phyloP scores from a whole-genome alignment of 2,888 invertebrate species.

The Cheilosia urbana region DNA sequence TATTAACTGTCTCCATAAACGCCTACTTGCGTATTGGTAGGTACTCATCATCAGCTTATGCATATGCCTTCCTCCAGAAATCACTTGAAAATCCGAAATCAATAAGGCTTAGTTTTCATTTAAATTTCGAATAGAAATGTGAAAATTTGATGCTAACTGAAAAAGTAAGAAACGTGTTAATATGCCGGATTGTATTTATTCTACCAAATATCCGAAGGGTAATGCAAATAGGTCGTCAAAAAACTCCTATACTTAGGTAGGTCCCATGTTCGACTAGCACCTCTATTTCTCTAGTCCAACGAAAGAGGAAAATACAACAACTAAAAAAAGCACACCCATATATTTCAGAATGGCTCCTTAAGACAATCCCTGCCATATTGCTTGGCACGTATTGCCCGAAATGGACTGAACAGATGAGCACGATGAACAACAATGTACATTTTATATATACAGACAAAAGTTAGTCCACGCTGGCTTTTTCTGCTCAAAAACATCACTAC shows the following conservation, averaged over 20 bases:
- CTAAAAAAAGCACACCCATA: constrained; percentile 12
- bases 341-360: constrained; percentile 32
- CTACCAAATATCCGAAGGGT: too few species aligned
- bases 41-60: not conserved
- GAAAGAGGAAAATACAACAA: not conserved
- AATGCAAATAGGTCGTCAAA: too few species aligned
- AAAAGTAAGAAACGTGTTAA: too few species aligned
- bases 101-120: not conserved
- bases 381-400: constrained; percentile 42
- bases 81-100: not conserved
- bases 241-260: too few species aligned
- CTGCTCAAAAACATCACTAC: constrained; percentile 1
- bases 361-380: constrained; percentile 23
- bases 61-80: not conserved
- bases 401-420: constrained; percentile 11
- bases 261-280: too few species aligned
- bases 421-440: not conserved
- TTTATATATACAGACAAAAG: constrained; percentile 3
- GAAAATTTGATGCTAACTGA: too few species aligned
- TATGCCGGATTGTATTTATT: not conserved
- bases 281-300: not conserved
- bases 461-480: constrained; percentile 29
- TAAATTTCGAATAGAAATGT: not conserved
- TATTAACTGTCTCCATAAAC: not conserved
- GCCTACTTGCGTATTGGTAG: not conserved